Evolutionary conservation across 2,888 invertebrate species (phyloP).

Genomic region (Eugnorisma glareosa): DNA sequence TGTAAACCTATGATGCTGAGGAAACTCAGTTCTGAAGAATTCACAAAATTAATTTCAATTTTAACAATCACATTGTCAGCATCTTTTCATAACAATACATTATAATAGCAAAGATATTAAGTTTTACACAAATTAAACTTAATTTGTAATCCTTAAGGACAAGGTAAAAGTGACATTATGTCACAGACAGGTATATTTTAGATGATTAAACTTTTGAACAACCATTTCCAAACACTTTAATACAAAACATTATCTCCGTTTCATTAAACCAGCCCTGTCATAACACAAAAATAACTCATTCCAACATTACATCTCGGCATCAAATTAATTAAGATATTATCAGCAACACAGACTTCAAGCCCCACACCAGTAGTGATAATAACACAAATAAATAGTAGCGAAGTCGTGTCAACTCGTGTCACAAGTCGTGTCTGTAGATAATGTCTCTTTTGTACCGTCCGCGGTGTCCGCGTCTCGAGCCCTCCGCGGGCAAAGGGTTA

Average conservation of each 20-base stretch:
- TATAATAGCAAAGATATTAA: neutral
- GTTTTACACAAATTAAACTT: neutral
- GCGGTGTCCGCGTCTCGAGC: constrained; percentile 28
- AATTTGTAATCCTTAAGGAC: neutral
- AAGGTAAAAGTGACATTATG: neutral
- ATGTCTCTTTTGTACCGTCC: constrained; percentile 64
- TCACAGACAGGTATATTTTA: neutral
- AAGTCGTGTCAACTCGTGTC: constrained; percentile 44
- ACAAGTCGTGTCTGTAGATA: constrained; percentile 63
- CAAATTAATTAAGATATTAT: constrained; percentile 65
- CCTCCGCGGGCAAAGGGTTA: constrained; percentile 61
- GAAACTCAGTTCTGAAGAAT: neutral
- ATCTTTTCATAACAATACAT: neutral
- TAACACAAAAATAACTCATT: constrained; percentile 43
- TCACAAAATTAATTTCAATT: neutral
- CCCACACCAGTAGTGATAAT: constrained; percentile 62
- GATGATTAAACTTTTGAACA: neutral
- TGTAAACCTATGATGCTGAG: neutral
- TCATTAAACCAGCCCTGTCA: constrained; percentile 8
- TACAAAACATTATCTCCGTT: constrained; percentile 13
- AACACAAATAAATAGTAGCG: constrained; percentile 66
- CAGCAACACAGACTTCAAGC: constrained; percentile 45
- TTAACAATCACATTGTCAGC: neutral
- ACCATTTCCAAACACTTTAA: neutral
- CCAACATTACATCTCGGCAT: constrained; percentile 23